These are phyloP conservation scores for Amphiprion clarkii DNA, from an alignment of 2,797 vertebrate species.

Conservation along the genomic window DNA sequence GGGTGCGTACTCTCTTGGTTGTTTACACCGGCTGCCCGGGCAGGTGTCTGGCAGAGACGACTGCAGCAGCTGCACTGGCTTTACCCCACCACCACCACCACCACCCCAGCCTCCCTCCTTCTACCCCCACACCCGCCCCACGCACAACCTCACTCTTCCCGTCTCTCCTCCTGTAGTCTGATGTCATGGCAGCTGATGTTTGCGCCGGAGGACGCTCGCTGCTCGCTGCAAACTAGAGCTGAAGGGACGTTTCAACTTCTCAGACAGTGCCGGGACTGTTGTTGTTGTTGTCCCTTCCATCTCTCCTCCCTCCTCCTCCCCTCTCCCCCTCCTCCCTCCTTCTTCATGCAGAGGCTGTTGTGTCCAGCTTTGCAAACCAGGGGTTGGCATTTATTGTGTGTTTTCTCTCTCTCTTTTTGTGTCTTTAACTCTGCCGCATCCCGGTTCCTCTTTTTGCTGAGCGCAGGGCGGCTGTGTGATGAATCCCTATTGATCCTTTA, in stretches of 20 bases:
- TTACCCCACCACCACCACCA: not conserved
- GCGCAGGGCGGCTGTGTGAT: constrained; percentile 51
- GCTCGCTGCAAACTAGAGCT: constrained; percentile 54
- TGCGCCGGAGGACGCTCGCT: constrained; percentile 55
- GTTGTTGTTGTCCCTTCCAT: constrained; percentile 31
- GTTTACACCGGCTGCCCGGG: constrained; percentile 44
- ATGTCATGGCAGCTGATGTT: constrained; percentile 75
- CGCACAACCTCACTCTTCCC: not conserved
- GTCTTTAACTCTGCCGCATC: constrained; percentile 36
- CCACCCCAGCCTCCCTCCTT: constrained; percentile 1
- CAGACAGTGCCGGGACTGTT: constrained; percentile 48
- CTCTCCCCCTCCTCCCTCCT: not conserved
- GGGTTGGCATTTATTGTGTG: constrained; percentile 28
- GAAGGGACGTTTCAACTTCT: constrained; percentile 65
- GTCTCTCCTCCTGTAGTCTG: constrained; percentile 68
- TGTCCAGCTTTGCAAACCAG: constrained; percentile 39
- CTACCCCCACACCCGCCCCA: not conserved
- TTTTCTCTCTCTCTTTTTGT: not conserved
- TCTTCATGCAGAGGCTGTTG: constrained; percentile 21
- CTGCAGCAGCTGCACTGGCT: constrained; percentile 76
- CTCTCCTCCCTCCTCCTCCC: not conserved
- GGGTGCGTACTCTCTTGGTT: constrained; percentile 33
- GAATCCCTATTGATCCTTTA: constrained; percentile 74
- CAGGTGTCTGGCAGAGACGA: constrained; percentile 70
- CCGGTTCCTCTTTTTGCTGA: constrained; percentile 57